These are phyloP conservation scores for Turritopsis dohrnii DNA, from an alignment of 30 jellyfish, hydroid and myxozoan species.

Conservation along the genomic window DNA sequence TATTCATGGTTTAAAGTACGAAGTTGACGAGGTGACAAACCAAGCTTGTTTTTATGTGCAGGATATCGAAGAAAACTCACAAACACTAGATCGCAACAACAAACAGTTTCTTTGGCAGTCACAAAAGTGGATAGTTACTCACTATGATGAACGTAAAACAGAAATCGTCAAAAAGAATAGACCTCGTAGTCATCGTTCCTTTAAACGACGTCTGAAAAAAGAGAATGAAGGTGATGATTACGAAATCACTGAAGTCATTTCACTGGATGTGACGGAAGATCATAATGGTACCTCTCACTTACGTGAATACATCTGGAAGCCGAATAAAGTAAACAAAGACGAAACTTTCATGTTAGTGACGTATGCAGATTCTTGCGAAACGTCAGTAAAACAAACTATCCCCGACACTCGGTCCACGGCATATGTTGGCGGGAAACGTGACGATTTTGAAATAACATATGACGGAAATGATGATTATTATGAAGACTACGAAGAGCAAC, in stretches of 20 bases:
- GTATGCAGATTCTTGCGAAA: neutral
- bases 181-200: slow-evolving; percentile 5
- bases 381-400: neutral
- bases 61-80: neutral
- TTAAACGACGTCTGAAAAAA: slow-evolving; percentile 12
- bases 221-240: neutral
- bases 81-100: neutral
- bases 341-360: slow-evolving; percentile 17
- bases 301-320: slow-evolving; percentile 18
- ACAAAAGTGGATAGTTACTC: slow-evolving; percentile 18
- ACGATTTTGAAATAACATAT: slow-evolving; percentile 26
- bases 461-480: neutral
- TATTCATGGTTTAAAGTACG: slow-evolving; percentile 11
- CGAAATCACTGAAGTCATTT: neutral
- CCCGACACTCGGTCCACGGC: neutral
- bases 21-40: slow-evolving; percentile 2
- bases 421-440: neutral
- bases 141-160: neutral
- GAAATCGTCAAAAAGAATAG: neutral
- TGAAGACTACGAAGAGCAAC: neutral
- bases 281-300: slow-evolving; percentile 4
- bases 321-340: slow-evolving; percentile 4
- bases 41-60: slow-evolving; percentile 17
- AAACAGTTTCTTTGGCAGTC: slow-evolving; percentile 29
- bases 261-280: neutral